phyloP scores from a whole-genome alignment of 2,113 vertebrate species.

The Chaetura pelagica region DNA sequence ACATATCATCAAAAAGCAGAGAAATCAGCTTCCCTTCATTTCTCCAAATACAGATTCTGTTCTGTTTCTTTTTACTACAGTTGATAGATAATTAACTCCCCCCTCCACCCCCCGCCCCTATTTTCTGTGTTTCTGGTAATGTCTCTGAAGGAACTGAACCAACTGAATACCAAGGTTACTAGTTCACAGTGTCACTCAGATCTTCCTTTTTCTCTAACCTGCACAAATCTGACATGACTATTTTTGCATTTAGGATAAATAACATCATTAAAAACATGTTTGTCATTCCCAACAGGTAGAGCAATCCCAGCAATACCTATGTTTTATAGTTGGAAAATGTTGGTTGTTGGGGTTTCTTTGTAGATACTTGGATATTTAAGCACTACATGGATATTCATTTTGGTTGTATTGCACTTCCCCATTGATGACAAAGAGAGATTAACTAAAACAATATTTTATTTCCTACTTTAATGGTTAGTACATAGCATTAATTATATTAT shows the following conservation, averaged over 20 bases:
- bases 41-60: neutral
- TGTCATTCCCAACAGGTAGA: neutral
- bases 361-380: neutral
- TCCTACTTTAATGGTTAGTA: conserved; percentile 69
- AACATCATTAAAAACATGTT: neutral
- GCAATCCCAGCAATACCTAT: neutral
- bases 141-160: neutral
- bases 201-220: neutral
- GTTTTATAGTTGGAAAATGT: neutral
- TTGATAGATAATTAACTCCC: neutral
- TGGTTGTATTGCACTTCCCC: conserved; percentile 23
- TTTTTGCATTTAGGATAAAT: neutral
- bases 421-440: conserved; percentile 65
- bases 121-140: neutral
- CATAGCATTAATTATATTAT: conserved; percentile 77
- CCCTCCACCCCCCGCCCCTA: no score
- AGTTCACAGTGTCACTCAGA: neutral
- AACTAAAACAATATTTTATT: conserved; percentile 80
- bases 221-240: neutral
- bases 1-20: neutral
- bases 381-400: conserved; percentile 55
- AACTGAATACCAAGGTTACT: neutral
- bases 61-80: neutral
- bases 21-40: neutral
- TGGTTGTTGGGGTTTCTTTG: neutral